Evolutionary conservation across 2,113 vertebrate species (phyloP).

Genomic region (Plecturocebus donacophilus): DNA sequence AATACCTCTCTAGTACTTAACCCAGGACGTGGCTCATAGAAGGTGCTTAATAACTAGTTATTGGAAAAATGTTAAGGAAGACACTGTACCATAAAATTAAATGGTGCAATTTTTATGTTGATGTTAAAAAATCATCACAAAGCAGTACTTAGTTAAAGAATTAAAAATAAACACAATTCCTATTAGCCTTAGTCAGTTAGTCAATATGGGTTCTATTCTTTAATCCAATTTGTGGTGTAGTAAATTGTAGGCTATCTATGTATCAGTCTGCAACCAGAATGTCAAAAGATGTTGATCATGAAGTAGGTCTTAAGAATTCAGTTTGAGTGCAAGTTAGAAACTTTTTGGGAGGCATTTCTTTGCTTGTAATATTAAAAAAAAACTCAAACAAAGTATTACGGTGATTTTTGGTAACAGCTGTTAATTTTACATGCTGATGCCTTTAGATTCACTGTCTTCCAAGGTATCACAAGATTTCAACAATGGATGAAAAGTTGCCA

Average conservation of each 20-base stretch:
- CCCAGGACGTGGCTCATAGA: neutral
- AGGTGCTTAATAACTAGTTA: neutral
- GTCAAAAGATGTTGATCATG: constrained; percentile 36
- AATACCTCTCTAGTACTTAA: neutral
- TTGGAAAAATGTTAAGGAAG: neutral
- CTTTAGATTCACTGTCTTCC: neutral
- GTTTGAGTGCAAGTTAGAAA: constrained; percentile 16
- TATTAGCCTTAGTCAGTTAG: neutral
- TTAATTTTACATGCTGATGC: neutral
- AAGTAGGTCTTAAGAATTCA: neutral
- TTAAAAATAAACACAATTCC: constrained; percentile 28
- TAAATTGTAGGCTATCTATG: neutral
- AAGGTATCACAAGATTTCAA: neutral
- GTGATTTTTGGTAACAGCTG: neutral
- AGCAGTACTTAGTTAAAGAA: constrained; percentile 17
- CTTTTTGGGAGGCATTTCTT: neutral
- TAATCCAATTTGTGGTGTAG: neutral
- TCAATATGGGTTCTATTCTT: neutral
- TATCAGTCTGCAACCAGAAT: neutral
- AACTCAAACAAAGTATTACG: neutral
- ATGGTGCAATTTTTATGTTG: neutral
- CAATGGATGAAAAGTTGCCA: constrained; percentile 45
- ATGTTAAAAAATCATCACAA: constrained; percentile 7
- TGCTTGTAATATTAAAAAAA: neutral
- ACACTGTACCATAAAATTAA: neutral